Conservation (phyloP, 2,888 invertebrate species). For the Lycophotia porphyrea region DNA sequence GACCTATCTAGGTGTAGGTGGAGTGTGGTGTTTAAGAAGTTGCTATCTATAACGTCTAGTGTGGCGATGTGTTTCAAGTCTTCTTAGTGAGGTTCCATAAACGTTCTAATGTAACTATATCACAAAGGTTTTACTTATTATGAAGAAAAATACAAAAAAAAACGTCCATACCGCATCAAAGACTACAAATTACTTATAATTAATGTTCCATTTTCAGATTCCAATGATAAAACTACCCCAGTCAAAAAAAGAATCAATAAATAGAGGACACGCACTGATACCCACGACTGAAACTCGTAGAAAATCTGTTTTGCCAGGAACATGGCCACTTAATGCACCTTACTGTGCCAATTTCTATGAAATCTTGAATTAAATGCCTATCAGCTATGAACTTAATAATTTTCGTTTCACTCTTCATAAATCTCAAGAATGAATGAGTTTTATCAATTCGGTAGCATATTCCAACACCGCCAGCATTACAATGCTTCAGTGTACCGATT, state of each 20-base stretch:
- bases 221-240: neutral
- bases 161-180: too few relatives aligned
- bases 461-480: neutral
- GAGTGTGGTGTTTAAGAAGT: conserved; percentile 13
- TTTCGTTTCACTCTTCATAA: neutral
- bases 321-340: too few relatives aligned
- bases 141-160: too few relatives aligned
- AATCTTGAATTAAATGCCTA: neutral
- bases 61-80: neutral
- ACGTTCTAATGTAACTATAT: neutral
- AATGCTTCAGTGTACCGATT: conserved; percentile 12
- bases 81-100: neutral
- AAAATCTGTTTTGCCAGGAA: neutral
- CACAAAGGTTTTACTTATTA: neutral
- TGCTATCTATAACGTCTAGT: neutral
- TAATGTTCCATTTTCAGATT: neutral
- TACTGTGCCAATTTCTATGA: neutral
- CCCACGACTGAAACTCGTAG: too few relatives aligned
- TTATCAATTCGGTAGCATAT: conserved; percentile 1
- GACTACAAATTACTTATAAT: too few relatives aligned
- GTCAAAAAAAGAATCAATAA: neutral
- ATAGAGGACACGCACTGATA: neutral
- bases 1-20: conserved; percentile 34
- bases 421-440: neutral
- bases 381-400: neutral